Evolutionary conservation across 1,140 invertebrate species (phyloP).

Genomic region (Diuraphis noxia): DNA sequence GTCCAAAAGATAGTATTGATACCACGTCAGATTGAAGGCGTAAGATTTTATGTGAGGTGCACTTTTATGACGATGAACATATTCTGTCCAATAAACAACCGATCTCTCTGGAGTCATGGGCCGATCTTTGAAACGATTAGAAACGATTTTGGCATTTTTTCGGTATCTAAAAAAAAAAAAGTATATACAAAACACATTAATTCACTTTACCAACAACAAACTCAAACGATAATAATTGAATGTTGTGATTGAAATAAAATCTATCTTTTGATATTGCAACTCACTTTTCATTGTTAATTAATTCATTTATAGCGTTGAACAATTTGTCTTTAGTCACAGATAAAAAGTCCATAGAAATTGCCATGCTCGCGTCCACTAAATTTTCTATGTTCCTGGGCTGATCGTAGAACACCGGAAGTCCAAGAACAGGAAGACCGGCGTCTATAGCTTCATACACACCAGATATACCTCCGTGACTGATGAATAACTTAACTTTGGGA

Average conservation of each 20-base stretch:
- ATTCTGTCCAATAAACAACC: constrained; percentile 67
- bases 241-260: too few relatives aligned
- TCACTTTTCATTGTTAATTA: constrained; percentile 27
- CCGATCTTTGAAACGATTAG: constrained; percentile 54
- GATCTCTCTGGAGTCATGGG: constrained; percentile 63
- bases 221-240: not conserved
- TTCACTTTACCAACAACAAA: not conserved
- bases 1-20: constrained; percentile 56
- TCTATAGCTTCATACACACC: constrained; percentile 71
- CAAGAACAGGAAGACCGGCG: constrained; percentile 71
- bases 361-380: constrained; percentile 58
- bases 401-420: constrained; percentile 69
- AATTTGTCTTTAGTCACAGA: constrained; percentile 59
- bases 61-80: constrained; percentile 61
- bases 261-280: too few relatives aligned
- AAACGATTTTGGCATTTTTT: constrained; percentile 33
- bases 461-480: constrained; percentile 73
- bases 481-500: constrained; percentile 69
- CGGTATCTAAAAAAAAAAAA: constrained; percentile 47
- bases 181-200: not conserved
- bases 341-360: constrained; percentile 58
- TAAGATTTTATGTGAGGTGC: constrained; percentile 54
- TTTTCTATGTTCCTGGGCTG: constrained; percentile 63
- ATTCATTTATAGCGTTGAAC: not conserved
- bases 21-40: constrained; percentile 39